Percentiles rank a stretch among this genome's conserved stretches.
Conservation (phyloP, 2,888 invertebrate species). For the Dolichomitus sp. region DNA sequence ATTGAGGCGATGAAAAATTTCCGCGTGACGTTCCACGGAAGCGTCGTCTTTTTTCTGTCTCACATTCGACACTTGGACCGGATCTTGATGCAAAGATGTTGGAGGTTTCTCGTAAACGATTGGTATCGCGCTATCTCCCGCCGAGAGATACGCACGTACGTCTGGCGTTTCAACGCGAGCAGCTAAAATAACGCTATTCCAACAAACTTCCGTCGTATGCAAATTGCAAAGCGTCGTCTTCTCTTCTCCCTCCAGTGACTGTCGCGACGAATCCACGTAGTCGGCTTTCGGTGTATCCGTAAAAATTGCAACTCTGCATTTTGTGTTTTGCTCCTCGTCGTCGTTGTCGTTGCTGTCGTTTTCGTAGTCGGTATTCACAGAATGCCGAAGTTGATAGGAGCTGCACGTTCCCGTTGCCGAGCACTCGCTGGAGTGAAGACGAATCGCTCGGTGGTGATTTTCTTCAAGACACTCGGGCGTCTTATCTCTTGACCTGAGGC, state of each 20-base stretch:
- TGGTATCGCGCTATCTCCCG: conserved; percentile 14
- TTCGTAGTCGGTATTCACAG: conserved; percentile 45
- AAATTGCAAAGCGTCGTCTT: conserved; percentile 33
- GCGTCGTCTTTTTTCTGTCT: background rate
- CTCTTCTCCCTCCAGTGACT: conserved; percentile 33
- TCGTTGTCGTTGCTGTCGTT: conserved; percentile 49
- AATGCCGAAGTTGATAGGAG: conserved; percentile 39
- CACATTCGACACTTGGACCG: background rate
- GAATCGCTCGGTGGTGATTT: background rate
- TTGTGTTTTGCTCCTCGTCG: conserved; percentile 62
- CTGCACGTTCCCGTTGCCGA: conserved; percentile 58
- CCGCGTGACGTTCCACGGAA: background rate
- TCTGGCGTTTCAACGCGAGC: background rate
- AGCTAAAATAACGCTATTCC: conserved; percentile 24
- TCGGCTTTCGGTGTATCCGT: conserved; percentile 64
- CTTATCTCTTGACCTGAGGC: conserved; percentile 66
- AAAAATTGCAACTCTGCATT: conserved; percentile 78
- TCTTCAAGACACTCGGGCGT: background rate
- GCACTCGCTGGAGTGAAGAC: conserved; percentile 51
- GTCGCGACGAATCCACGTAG: conserved; percentile 26
- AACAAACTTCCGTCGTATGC: conserved; percentile 37
- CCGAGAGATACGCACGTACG: background rate
- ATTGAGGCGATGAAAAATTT: background rate
- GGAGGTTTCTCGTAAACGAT: background rate
- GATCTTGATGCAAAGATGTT: background rate